Base-by-base conservation (phyloP, 2,888 invertebrate species). In the Athripsodes cinereus region DNA sequence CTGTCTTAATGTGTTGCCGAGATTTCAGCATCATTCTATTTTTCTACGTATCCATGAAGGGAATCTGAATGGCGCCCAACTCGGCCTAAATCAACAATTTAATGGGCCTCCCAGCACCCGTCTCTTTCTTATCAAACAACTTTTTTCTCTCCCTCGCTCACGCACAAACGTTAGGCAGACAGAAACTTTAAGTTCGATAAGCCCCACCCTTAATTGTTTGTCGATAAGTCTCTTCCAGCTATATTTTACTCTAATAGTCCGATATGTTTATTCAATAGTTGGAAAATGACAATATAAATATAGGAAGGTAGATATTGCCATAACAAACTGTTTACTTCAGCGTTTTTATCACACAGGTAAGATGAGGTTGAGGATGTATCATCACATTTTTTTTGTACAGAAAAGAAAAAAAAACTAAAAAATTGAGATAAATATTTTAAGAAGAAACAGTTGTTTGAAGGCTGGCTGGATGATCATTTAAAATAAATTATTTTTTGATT, bases 11-110 rank as follows among this genome's bases (percentile, higher is more conserved):
- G 26, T 26, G 26, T 26, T 26, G 26, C 10, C 26, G 26, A 26
- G 26, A 26, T 26, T 26, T 26, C 26, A 26, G 26, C 26, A 26
- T 26, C 26, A 26, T 10, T 26, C 26, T 26, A 26, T 26, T 26
- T 26, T 26, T 10, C 6, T 44, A 5, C 6, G 18, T 44, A n/a
- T 13, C 44, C 13, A 44, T 44, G 18, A n/a, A 5, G 3, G 6
- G 20, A 26, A 50, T 50, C 18, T 2, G 26, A 13, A 26, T 26
- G 50, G 50, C 50, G 50, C 50, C 50, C 26, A n/a, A 3, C 54
- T 46, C 8, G 34, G 48, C 54, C 54, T 54, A 54, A 54, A 54
- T 48, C 48, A 54, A 54, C 54, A 54, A 47, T 34, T 47, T 34
- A 48, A 31, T 31, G 46, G 47, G 50, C 48, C 19, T 18, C 48